These are phyloP conservation scores for Bursaphelenchus okinawaensis DNA, from an alignment of 2,888 invertebrate species.

Conservation along the genomic window DNA sequence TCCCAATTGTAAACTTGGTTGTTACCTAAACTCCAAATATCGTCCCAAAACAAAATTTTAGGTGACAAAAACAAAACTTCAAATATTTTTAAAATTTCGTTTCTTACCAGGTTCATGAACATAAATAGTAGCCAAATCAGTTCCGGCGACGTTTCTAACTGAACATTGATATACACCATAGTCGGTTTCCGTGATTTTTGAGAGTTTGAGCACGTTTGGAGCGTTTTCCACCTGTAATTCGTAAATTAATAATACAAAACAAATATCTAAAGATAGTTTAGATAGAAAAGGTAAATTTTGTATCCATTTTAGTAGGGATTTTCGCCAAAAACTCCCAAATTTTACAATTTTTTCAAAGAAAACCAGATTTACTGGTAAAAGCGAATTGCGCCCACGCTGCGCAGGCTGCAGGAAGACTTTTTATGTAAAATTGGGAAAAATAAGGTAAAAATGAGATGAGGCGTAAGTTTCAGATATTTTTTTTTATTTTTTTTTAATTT, in stretches of 20 bases:
- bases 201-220: slow-evolving; percentile 16
- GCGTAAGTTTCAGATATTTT: too few species aligned
- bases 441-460: too few species aligned
- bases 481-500: too few species aligned
- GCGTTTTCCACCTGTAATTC: slow-evolving; percentile 15
- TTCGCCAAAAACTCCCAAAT: too few species aligned
- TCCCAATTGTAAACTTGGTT: slow-evolving; percentile 10
- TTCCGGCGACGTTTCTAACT: slow-evolving; percentile 82
- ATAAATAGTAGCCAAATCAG: slow-evolving; percentile 77
- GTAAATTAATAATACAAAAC: neutral
- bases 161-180: slow-evolving; percentile 88
- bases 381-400: too few species aligned
- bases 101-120: slow-evolving; percentile 16
- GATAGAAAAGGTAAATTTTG: too few species aligned
- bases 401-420: too few species aligned
- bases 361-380: too few species aligned
- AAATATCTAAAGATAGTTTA: too few species aligned
- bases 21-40: neutral
- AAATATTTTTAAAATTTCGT: neutral
- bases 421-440: too few species aligned
- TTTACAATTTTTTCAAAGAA: too few species aligned
- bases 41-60: slow-evolving; percentile 13
- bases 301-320: too few species aligned
- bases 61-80: slow-evolving; percentile 14
- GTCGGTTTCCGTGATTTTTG: slow-evolving; percentile 13